Evolutionary conservation across 2,797 vertebrate species (phyloP).

Genomic region (Dryobates pubescens): DNA sequence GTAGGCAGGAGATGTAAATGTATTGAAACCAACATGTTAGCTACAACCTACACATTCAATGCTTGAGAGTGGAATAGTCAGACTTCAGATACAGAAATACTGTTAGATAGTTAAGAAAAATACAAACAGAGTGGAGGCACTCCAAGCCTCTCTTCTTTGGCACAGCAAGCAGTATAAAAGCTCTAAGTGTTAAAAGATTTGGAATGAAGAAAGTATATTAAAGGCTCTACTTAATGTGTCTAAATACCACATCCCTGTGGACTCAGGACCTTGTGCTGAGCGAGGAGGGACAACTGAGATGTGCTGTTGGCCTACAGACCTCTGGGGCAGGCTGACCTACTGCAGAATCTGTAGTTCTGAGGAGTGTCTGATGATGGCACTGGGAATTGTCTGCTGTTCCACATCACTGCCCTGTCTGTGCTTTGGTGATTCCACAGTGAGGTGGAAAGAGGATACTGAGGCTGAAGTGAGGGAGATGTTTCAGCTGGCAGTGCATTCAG

Average conservation of each 20-base stretch:
- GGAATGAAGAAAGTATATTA: constrained; percentile 15
- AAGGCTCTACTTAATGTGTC: not conserved
- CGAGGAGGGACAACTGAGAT: not conserved
- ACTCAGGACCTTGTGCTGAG: not conserved
- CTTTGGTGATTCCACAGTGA: not conserved
- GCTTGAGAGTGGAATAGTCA: not conserved
- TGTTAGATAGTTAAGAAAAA: not conserved
- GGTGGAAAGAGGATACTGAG: not conserved
- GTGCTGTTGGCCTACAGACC: not conserved
- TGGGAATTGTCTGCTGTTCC: not conserved
- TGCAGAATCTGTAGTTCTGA: not conserved
- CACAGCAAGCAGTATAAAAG: constrained; percentile 26
- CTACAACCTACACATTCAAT: not conserved
- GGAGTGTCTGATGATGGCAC: not conserved
- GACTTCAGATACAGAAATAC: not conserved
- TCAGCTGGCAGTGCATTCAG: not conserved
- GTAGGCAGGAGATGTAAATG: not conserved
- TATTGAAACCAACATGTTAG: not conserved
- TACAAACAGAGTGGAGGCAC: not conserved
- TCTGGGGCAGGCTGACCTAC: not conserved
- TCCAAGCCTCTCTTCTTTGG: constrained; percentile 42
- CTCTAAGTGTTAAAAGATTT: not conserved
- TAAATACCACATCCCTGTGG: not conserved
- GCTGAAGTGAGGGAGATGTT: not conserved
- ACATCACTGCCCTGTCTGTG: not conserved